These are phyloP conservation scores for Heptranchias perlo DNA, from an alignment of 2,113 vertebrate genomes.

Conservation along the genomic window DNA sequence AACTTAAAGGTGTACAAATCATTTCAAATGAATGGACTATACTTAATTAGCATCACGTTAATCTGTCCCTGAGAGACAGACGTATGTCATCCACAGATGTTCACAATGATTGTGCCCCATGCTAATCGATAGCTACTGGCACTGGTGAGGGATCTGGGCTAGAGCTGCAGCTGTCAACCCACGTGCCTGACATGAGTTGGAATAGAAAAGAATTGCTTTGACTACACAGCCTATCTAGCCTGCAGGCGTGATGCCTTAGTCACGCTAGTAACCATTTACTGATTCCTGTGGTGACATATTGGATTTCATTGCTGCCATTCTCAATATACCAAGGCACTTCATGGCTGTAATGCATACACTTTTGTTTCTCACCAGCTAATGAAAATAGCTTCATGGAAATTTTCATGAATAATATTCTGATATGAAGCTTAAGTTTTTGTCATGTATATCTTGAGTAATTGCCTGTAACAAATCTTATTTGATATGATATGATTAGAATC, in stretches of 20 bases:
- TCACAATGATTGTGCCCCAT: conserved; percentile 1
- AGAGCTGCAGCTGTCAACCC: not conserved
- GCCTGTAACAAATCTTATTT: not conserved
- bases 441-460: not conserved
- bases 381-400: not conserved
- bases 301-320: not conserved
- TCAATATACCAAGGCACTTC: not conserved
- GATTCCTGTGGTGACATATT: not conserved
- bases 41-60: not conserved
- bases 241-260: not conserved
- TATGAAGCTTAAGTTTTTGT: not conserved
- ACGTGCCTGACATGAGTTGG: not conserved
- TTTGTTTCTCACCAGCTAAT: not conserved
- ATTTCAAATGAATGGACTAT: not conserved
- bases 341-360: not conserved
- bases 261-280: not conserved
- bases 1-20: conserved; percentile 6
- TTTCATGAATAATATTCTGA: not conserved
- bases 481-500: not conserved
- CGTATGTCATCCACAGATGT: not conserved
- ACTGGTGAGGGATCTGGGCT: not conserved
- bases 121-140: conserved; percentile 1
- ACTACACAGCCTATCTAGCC: not conserved
- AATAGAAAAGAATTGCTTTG: not conserved
- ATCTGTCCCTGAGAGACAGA: not conserved